phyloP scores from a whole-genome alignment of 2,113 vertebrate species.

The Pygoscelis adeliae region DNA sequence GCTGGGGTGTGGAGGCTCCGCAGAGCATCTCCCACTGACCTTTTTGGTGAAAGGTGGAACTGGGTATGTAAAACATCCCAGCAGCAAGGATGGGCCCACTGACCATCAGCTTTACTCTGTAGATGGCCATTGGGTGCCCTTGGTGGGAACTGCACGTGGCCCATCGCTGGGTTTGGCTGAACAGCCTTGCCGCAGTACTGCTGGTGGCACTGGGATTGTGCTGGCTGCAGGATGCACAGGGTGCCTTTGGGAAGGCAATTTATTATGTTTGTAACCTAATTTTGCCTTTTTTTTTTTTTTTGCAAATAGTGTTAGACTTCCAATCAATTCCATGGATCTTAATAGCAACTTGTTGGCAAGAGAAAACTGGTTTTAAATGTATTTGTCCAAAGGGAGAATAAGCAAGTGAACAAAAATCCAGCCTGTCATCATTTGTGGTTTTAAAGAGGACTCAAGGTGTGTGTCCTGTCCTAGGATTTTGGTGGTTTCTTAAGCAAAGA shows the following conservation, averaged over 20 bases:
- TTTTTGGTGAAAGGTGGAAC: background rate
- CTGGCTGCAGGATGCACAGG: background rate
- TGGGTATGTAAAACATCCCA: background rate
- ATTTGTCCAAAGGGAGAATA: background rate
- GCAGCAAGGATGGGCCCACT: background rate
- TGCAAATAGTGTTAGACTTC: background rate
- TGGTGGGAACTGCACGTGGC: fast-evolving
- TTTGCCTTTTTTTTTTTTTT: background rate
- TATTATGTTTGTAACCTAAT: background rate
- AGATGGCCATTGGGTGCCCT: background rate
- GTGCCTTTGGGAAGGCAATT: background rate
- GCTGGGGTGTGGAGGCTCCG: background rate
- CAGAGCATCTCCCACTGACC: background rate
- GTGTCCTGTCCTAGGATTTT: background rate
- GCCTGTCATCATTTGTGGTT: background rate
- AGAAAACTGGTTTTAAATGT: background rate
- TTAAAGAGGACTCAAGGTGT: background rate
- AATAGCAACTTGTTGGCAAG: background rate
- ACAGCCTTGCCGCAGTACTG: background rate
- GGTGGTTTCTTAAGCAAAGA: background rate
- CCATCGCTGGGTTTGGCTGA: background rate
- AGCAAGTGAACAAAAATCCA: background rate
- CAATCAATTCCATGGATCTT: background rate
- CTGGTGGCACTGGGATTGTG: background rate
- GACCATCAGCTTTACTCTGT: background rate